Base-by-base conservation (phyloP, 2,888 invertebrate species). In the Noctuana brunneofusca region DNA sequence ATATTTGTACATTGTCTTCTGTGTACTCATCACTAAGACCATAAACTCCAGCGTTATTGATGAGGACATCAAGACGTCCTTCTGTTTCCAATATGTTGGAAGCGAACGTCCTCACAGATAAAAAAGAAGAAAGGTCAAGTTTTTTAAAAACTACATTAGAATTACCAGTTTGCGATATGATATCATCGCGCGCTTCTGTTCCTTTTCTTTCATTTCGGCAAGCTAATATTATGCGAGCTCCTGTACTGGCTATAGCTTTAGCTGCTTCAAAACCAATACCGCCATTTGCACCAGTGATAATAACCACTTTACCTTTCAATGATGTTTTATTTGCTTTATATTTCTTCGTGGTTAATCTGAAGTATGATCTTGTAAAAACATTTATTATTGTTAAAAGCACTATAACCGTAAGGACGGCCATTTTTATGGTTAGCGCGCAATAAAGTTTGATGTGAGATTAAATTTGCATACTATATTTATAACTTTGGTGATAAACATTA, bases 41-140 rank as follows among this genome's bases (percentile, higher is more conserved):
- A 66, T 95, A 93, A 0, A 94, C 95, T 2, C 97, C 97, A 1
- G 97, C 97, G 78, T 97, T 97, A 80, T 97, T 96, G 64, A 97
- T 93, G 12, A 97, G 84, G 11, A 97, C 95, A 80, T 97, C 95
- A 50, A 97, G 80, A 74, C 89, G 92, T 11, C 84, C 74, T 81
- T 96, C 96, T 0, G 93, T 94, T 73, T 92, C 90, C 24, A 94
- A 91, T 48, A 98, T 93, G 65, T 95, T 95, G 3, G 93, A 93
- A 0, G 96, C 96, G 79, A 98, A 98, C 66, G 94, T 93, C 12
- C 96, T 92, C 11, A 96, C 92, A 0, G 96, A 96, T 71, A 93
- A 92, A 66, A 95, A 92, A 0, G 95, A 95, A 5, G 95, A 93
- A 56, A 97, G 80, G 78, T 97, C 95, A 48, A 96, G 83, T 75